phyloP scores from a whole-genome alignment of 1,140 invertebrate genomes.

The Pantala flavescens region DNA sequence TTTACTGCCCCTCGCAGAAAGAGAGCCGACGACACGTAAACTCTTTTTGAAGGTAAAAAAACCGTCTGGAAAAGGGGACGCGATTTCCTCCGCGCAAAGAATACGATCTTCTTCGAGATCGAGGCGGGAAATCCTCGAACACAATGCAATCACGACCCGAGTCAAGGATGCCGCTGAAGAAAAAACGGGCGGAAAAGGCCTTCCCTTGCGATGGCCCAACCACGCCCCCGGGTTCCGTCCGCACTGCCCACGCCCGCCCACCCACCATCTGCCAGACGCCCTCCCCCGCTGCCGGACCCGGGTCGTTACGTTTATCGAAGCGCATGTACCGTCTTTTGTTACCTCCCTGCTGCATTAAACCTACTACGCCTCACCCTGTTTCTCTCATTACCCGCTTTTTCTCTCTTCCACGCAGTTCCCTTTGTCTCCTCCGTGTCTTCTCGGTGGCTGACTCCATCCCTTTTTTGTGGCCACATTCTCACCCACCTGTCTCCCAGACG shows the following conservation, averaged over 20 bases:
- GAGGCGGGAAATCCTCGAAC: no score
- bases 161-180: no score
- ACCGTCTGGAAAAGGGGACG: no score
- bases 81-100: no score
- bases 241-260: not conserved
- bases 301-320: not conserved
- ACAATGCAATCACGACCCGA: no score
- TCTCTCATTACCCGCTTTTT: not conserved
- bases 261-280: not conserved
- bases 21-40: no score
- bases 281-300: not conserved
- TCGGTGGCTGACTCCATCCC: not conserved
- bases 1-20: no score
- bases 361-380: not conserved
- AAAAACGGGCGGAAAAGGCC: not conserved
- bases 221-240: not conserved
- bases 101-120: no score
- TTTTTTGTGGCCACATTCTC: not conserved
- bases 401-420: not conserved
- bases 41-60: no score
- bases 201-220: not conserved
- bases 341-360: not conserved
- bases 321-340: not conserved
- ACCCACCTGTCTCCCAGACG: conserved; percentile 1
- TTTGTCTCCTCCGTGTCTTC: not conserved